phyloP scores from a whole-genome alignment of 2,797 vertebrate genomes.

The Danio albolineatus region DNA sequence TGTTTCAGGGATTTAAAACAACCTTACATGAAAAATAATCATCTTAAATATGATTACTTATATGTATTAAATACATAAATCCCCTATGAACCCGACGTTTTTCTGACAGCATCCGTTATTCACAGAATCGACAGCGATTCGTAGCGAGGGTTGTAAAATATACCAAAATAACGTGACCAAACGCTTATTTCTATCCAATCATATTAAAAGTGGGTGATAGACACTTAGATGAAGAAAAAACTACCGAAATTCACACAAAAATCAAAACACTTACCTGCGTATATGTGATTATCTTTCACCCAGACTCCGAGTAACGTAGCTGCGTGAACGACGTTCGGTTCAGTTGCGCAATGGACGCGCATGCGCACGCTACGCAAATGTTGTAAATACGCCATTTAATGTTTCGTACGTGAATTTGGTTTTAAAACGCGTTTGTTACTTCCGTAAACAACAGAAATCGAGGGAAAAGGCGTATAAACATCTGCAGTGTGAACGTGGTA shows the following conservation, averaged over 20 bases:
- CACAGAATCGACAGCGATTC: neutral
- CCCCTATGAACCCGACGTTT: neutral
- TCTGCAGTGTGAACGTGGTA: slow-evolving; percentile 26
- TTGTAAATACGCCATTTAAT: neutral
- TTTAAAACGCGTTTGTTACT: neutral
- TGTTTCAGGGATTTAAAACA: neutral
- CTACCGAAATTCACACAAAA: neutral
- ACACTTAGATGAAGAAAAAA: neutral
- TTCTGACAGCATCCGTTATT: neutral
- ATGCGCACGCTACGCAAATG: neutral
- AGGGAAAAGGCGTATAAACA: neutral
- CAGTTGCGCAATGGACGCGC: too few relatives aligned
- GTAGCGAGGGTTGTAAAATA: neutral
- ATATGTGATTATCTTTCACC: neutral
- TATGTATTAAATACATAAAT: neutral
- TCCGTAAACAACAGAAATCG: neutral
- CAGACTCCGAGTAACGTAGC: neutral
- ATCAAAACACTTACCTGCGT: neutral
- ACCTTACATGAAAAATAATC: neutral
- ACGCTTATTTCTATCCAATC: too few relatives aligned
- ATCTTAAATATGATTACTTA: neutral
- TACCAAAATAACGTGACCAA: neutral
- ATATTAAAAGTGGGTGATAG: neutral
- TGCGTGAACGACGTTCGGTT: neutral
- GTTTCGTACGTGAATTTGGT: neutral